A percentile compares a stretch with the other conserved stretches of the same genome.
Evolutionary conservation across 1,140 invertebrate genomes (phyloP).

Genomic region (Plodia interpunctella): DNA sequence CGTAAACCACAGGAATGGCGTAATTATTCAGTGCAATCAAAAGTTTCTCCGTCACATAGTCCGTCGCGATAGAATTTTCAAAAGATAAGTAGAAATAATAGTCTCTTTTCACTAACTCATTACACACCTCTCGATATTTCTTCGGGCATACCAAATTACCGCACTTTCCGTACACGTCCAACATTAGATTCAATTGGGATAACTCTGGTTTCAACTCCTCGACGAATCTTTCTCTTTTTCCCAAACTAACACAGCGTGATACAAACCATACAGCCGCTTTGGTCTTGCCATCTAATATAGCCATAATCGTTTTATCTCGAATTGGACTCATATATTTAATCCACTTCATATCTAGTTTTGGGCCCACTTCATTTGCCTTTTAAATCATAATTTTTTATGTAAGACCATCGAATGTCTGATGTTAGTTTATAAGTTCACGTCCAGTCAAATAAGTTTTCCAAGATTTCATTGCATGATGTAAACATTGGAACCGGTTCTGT

Average conservation of each 20-base stretch:
- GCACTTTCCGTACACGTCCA: slow-evolving; percentile 84
- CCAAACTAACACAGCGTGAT: slow-evolving; percentile 77
- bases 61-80: slow-evolving; percentile 80
- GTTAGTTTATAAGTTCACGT: slow-evolving; percentile 82
- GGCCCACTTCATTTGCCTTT: slow-evolving; percentile 44
- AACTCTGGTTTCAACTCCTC: slow-evolving; percentile 76
- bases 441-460: slow-evolving; percentile 78
- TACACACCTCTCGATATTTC: slow-evolving; percentile 46
- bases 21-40: slow-evolving; percentile 68
- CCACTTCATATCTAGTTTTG: slow-evolving; percentile 44
- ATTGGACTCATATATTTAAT: slow-evolving; percentile 34
- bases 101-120: slow-evolving; percentile 46
- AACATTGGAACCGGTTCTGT: slow-evolving; percentile 53
- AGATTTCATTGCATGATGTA: neutral
- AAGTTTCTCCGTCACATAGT: slow-evolving; percentile 83
- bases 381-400: slow-evolving; percentile 50
- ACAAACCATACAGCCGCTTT: slow-evolving; percentile 77
- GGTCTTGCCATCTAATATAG: slow-evolving; percentile 42
- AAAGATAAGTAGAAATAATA: slow-evolving; percentile 85
- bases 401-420: slow-evolving; percentile 80
- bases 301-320: slow-evolving; percentile 21
- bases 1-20: slow-evolving; percentile 76
- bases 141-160: slow-evolving; percentile 39
- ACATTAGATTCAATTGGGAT: slow-evolving; percentile 25
- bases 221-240: slow-evolving; percentile 76